Base-by-base conservation (phyloP, 2,888 invertebrate genomes). In the Trissoscelio sp. region DNA sequence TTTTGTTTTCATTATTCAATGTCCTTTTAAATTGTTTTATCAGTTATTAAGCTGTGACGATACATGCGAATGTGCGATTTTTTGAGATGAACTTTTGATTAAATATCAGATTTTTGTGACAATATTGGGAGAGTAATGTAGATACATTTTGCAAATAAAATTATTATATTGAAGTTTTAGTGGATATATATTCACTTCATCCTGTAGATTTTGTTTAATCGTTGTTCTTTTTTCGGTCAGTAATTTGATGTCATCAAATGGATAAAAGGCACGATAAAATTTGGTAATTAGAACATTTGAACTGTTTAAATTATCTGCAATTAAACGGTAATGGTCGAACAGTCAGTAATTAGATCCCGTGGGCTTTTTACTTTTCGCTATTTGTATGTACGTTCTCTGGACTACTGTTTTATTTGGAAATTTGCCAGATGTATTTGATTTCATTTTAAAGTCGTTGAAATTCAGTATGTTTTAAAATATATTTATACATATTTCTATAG, bases 311-410 rank as follows among this genome's bases (percentile, higher is more conserved):
- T 73, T 79, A 79, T 67, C 48, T 60, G 67, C 67, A 67, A 72
- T 72, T 79, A 72, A 79, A 72, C 44, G n/a, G 46, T 51, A 72
- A 79, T 72, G 79, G 72, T 58, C 34, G 72, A 66, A 66, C 31
- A 58, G 72, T 57, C 37, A 51, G 66, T 79, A 72, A 79, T 72
- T 79, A 72, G 51, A 72, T 79, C 72, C 72, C 79, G 6, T 58
- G 79, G 79, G 72, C 57, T 79, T 79, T 79, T 72, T 69, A 66
- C 58, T 79, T 79, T 66, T 58, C 42, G 66, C 24, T 72, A 78
- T 72, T 78, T 72, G 64, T 72, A 51, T 58, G 70, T 44, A 31
- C 44, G 42, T 28, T 37, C 22, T 20, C 22, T 14, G 53, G 14
- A 16, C 37, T 16, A 11, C 39, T 53, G 70, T 72, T 78, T 72